phyloP scores from a whole-genome alignment of 2,113 vertebrate genomes.

The Ctenodactylus gundi region DNA sequence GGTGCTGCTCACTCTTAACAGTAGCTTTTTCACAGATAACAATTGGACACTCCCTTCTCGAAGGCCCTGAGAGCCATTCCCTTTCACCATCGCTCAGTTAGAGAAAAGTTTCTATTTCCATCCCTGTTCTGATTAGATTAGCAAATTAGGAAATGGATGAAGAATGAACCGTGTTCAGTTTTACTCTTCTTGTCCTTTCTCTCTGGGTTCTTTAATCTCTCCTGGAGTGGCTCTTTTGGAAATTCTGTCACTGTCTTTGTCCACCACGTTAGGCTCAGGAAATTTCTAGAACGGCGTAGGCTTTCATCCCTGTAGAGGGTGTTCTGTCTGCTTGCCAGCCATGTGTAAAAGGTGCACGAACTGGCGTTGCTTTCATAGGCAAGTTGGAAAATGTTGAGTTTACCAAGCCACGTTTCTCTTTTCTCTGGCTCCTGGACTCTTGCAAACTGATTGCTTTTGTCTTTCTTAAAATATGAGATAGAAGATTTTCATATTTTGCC shows the following conservation, averaged over 20 bases:
- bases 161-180: not conserved
- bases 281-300: not conserved
- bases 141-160: not conserved
- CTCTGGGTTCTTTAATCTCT: not conserved
- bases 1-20: not conserved
- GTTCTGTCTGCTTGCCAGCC: not conserved
- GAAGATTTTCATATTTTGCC: not conserved
- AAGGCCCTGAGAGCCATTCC: not conserved
- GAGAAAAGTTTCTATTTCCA: not conserved
- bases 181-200: not conserved
- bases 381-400: not conserved
- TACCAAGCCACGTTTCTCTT: not conserved
- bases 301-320: not conserved
- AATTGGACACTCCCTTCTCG: not conserved
- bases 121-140: not conserved
- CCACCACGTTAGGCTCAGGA: not conserved
- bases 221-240: not conserved
- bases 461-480: not conserved
- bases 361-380: not conserved
- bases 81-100: not conserved
- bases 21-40: not conserved
- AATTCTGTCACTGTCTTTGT: not conserved
- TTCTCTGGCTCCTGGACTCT: not conserved
- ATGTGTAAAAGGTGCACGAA: not conserved
- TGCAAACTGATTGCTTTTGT: not conserved